A percentile compares a stretch with the other conserved stretches of the same genome.
These are phyloP conservation scores for Ellobius talpinus DNA, from an alignment of 2,113 vertebrate species.

Conservation along the genomic window DNA sequence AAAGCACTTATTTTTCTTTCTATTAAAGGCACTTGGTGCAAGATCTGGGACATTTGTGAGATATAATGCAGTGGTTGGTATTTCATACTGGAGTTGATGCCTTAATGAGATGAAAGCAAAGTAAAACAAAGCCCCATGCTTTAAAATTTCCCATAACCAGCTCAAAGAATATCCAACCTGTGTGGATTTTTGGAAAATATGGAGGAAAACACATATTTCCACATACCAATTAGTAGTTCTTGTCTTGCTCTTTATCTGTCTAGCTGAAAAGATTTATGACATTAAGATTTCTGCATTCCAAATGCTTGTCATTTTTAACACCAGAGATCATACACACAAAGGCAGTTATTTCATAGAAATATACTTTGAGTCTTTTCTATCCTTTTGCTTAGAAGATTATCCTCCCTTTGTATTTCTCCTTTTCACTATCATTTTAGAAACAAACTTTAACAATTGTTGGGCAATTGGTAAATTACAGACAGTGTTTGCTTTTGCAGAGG, in stretches of 20 bases:
- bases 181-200: neutral
- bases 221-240: neutral
- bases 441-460: neutral
- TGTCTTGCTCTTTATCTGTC: neutral
- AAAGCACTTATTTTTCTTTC: constrained; percentile 74
- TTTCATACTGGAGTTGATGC: neutral
- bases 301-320: neutral
- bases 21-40: neutral
- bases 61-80: neutral
- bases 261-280: neutral
- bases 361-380: neutral
- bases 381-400: neutral
- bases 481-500: neutral
- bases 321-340: neutral
- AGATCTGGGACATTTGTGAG: constrained; percentile 29
- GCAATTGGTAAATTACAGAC: neutral
- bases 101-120: neutral
- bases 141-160: neutral
- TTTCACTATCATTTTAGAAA: neutral
- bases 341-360: neutral
- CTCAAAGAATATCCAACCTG: neutral
- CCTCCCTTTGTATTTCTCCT: neutral
- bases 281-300: neutral
- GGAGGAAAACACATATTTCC: neutral
- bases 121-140: neutral